Conservation (phyloP, 2,888 invertebrate genomes). For the Crioceris asparagi region DNA sequence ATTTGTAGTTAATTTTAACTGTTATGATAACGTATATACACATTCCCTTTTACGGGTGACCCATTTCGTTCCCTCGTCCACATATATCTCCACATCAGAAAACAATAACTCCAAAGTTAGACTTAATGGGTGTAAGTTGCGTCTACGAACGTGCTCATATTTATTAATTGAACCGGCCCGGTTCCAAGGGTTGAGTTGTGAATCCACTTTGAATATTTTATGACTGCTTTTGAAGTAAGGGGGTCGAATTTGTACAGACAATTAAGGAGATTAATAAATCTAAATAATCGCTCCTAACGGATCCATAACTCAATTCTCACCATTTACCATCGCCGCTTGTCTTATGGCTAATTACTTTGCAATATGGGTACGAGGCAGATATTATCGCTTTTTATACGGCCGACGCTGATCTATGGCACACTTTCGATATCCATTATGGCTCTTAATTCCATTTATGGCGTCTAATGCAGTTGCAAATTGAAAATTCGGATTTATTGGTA, state of each 20-base stretch:
- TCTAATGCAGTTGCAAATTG: too few relatives aligned
- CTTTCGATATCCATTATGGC: slow-evolving; percentile 20
- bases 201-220: slow-evolving; percentile 29
- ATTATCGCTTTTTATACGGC: slow-evolving; percentile 14
- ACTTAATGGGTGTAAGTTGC: too few relatives aligned
- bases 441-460: slow-evolving; percentile 19
- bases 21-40: too few relatives aligned
- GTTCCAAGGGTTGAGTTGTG: slow-evolving; percentile 20
- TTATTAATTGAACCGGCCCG: slow-evolving; percentile 8
- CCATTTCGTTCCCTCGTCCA: too few relatives aligned
- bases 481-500: too few relatives aligned
- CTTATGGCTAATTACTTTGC: slow-evolving; percentile 24
- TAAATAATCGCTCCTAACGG: slow-evolving; percentile 31
- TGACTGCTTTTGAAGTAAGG: slow-evolving; percentile 26
- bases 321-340: slow-evolving; percentile 22
- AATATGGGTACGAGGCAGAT: slow-evolving; percentile 18
- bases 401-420: slow-evolving; percentile 9
- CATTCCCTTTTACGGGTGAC: too few relatives aligned
- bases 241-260: slow-evolving; percentile 29
- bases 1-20: too few relatives aligned
- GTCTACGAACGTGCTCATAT: too few relatives aligned
- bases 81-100: too few relatives aligned
- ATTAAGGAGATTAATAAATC: slow-evolving; percentile 33
- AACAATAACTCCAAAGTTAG: too few relatives aligned
- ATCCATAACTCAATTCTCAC: slow-evolving; percentile 32